Base-by-base conservation (phyloP, 1,140 invertebrate species). In the Nautilus pompilius region DNA sequence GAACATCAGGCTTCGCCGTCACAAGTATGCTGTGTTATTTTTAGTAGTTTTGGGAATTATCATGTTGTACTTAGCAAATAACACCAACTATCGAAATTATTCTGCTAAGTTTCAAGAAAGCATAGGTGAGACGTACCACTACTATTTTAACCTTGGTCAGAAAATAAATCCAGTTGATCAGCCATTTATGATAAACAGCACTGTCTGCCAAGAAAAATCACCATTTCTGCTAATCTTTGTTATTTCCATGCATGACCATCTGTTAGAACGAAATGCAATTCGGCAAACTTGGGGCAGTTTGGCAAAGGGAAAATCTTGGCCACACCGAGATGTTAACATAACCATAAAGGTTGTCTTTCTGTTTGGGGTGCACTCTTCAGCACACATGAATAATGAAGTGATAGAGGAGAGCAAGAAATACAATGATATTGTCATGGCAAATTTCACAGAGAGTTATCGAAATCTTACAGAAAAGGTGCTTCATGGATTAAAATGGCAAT, bases 401-500 rank as follows among this genome's bases (percentile, higher is more conserved):
- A n/a, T 84, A 15, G 69, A 82, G 32, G 91, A 93, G 77, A 86
- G 87, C 72, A 71, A 70, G 2, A 67, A 70, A 1, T 85, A 88
- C 69, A 80, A 83, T 22, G 92, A 94, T 75, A 84, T 93, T 60
- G 85, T 93, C 34, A 90, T 91, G 82, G 90, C 90, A 10, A 88
- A 86, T 68, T 93, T 93, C 78, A 65, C 84, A 17, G 92, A 93
- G 81, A 85, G 85, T 33, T 94, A 93, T 74, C 85, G 87, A 65
- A 94, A 93, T 81, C 86, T 94, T 81, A 93, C 91, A 1, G 91
- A 91, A 71, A 94, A 94, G 78, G 90, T 92, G 80, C 87, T 90
- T 3, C 90, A 91, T 88, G 88, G 87, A 4, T 85, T 93, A 22
- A 91, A 91, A 77, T 94, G 91, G 88, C 86, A 88, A 54, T 84